Evolutionary conservation across 2,797 vertebrate genomes (phyloP).

Genomic region (Myripristis murdjan): DNA sequence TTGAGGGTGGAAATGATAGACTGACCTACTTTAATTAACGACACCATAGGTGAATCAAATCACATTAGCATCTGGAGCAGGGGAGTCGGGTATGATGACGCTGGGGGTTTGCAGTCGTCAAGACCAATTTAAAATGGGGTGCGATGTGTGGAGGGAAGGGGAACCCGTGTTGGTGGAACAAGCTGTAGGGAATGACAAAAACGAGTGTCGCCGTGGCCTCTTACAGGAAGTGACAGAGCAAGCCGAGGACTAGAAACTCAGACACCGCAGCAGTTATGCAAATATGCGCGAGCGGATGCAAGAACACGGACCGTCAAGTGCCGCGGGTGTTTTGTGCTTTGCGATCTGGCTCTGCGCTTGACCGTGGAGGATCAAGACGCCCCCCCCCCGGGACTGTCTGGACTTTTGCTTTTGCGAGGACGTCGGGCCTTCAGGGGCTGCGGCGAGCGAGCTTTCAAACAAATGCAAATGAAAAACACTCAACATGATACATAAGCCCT

Average conservation of each 20-base stretch:
- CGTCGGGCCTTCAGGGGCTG: not conserved
- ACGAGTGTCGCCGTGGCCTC: slow-evolving; percentile 50
- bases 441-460: slow-evolving; percentile 3
- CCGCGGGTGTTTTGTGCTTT: not conserved
- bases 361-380: not conserved
- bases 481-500: not conserved
- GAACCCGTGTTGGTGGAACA: slow-evolving; percentile 44
- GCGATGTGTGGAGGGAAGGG: not conserved
- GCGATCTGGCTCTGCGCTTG: not conserved
- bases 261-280: slow-evolving; percentile 12
- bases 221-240: slow-evolving; percentile 35
- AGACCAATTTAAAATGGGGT: too few species aligned
- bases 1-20: slow-evolving; percentile 26
- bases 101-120: too few species aligned
- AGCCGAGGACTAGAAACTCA: slow-evolving; percentile 28
- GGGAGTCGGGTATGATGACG: slow-evolving; percentile 15
- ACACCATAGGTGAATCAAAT: slow-evolving; percentile 15
- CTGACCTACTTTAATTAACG: slow-evolving; percentile 38
- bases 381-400: not conserved
- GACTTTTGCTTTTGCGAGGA: not conserved
- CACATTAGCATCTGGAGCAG: not conserved
- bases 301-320: not conserved
- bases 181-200: slow-evolving; percentile 50
- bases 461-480: slow-evolving; percentile 20
- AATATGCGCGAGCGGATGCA: slow-evolving; percentile 16